Evolutionary conservation across 2,888 invertebrate genomes (phyloP).

Genomic region (Argyresthia goedartella): DNA sequence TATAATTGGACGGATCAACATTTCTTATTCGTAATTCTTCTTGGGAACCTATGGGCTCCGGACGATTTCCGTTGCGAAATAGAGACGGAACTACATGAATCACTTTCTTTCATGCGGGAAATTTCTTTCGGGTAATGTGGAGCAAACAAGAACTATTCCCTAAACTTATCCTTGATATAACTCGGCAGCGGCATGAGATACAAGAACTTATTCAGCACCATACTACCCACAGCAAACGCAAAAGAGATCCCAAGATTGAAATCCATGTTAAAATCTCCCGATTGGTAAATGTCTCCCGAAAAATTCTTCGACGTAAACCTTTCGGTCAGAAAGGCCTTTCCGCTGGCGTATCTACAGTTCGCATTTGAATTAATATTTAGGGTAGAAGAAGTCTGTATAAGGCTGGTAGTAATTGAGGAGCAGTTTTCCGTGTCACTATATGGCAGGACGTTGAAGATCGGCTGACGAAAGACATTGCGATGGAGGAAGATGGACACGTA

Average conservation of each 20-base stretch:
- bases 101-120: no score
- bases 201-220: slow-evolving; percentile 85
- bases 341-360: slow-evolving; percentile 78
- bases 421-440: slow-evolving; percentile 69
- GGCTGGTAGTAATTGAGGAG: slow-evolving; percentile 56
- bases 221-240: slow-evolving; percentile 85
- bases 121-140: no score
- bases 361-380: slow-evolving; percentile 61
- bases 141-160: slow-evolving; percentile 61
- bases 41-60: no score
- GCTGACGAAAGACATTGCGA: slow-evolving; percentile 76
- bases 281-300: slow-evolving; percentile 64
- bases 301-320: slow-evolving; percentile 73
- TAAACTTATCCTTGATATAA: slow-evolving; percentile 88
- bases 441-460: slow-evolving; percentile 63
- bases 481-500: slow-evolving; percentile 84
- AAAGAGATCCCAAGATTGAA: slow-evolving; percentile 86
- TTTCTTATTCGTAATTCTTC: no score
- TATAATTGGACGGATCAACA: no score
- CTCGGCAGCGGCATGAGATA: slow-evolving; percentile 89
- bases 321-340: slow-evolving; percentile 79
- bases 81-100: no score
- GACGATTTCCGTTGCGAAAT: no score
- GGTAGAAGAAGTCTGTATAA: slow-evolving; percentile 65
- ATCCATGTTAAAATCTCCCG: slow-evolving; percentile 76